Base-by-base conservation (phyloP, 1,140 invertebrate genomes). In the Sitobion miscanthi region DNA sequence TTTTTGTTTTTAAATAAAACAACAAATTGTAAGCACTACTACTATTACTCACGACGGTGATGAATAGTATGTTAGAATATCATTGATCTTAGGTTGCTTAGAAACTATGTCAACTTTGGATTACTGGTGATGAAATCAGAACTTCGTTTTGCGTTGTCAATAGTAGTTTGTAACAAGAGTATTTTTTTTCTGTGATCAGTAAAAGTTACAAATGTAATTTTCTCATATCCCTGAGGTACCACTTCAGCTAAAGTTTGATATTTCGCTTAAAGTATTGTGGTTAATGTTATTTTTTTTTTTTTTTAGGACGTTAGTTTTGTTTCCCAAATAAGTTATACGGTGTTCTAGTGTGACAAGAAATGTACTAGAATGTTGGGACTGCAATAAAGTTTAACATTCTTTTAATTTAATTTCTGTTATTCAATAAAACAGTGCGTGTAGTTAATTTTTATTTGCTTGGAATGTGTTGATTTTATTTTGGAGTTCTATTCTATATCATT, bases 191-290 rank as follows among this genome's bases (percentile, higher is more conserved):
- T 77, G 30, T 77, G 30, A 77, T 77, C 62, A 77, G 14, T 77
- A 77, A 77, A 77, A 77, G 62, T 77, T 77, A 77, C 62, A 77
- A 77, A 77, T 77, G 62, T 77, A 77, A 77, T 77, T 77, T 77
- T 77, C 30, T 30, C 20, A 35, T 17, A 35, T 77, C 62, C 30
- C 62, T 35, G 62, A 77, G 62, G 62, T 77, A 77, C 62, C 14
- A 77, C 62, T 77, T 35, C 62, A 69, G 6, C 30, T 77, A 20
- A n/a, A 77, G 62, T 77, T 77, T 77, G 30, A 77, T 77, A 77
- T 77, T n/a, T 77, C 62, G 62, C 30, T n/a, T n/a, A 17, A 77
- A 77, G 62, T 77, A 77, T 77, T 77, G n/a, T n/a, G 30, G 62
- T n/a, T 77, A 6, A 4, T 30, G 62, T 69, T 6, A n/a, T 69